These are phyloP conservation scores for Rattus rattus DNA, from an alignment of 2,113 vertebrate species.

Conservation along the genomic window DNA sequence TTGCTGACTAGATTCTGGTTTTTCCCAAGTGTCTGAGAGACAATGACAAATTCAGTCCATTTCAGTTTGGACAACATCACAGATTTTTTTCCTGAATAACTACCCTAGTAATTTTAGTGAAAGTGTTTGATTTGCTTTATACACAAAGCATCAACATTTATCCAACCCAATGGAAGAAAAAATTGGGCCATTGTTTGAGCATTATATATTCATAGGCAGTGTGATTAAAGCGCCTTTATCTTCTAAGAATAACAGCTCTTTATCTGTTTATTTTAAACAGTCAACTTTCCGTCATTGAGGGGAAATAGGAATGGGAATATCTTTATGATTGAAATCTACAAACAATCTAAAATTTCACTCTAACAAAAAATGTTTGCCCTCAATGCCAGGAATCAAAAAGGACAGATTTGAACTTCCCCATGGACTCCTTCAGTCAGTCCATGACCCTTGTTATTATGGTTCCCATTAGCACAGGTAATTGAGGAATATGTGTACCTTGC, in stretches of 20 bases:
- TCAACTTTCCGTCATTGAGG: conserved; percentile 29
- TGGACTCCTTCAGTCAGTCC: conserved; percentile 41
- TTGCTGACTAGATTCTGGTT: not conserved
- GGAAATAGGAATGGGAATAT: conserved; percentile 8
- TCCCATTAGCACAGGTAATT: conserved; percentile 70
- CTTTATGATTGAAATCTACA: conserved; percentile 59
- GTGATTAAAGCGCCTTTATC: conserved; percentile 64
- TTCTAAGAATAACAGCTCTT: conserved; percentile 48
- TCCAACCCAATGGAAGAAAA: not conserved
- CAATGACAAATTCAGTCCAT: conserved; percentile 4
- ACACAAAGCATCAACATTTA: conserved; percentile 56
- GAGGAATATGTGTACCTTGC: conserved; percentile 62
- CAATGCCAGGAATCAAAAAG: not conserved
- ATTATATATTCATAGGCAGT: conserved; percentile 50
- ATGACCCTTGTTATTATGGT: conserved; percentile 58
- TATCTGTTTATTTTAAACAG: conserved; percentile 46
- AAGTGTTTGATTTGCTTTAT: conserved; percentile 63
- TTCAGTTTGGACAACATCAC: conserved; percentile 18
- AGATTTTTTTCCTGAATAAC: conserved; percentile 48
- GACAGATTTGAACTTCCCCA: conserved; percentile 57
- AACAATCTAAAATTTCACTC: conserved; percentile 63
- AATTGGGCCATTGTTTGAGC: not conserved
- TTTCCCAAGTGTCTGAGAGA: conserved; percentile 1
- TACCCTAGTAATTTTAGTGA: conserved; percentile 40
- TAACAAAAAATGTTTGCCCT: conserved; percentile 61